These are phyloP conservation scores for Protodeltote pygarga DNA, from an alignment of 2,888 invertebrate species.

Conservation along the genomic window DNA sequence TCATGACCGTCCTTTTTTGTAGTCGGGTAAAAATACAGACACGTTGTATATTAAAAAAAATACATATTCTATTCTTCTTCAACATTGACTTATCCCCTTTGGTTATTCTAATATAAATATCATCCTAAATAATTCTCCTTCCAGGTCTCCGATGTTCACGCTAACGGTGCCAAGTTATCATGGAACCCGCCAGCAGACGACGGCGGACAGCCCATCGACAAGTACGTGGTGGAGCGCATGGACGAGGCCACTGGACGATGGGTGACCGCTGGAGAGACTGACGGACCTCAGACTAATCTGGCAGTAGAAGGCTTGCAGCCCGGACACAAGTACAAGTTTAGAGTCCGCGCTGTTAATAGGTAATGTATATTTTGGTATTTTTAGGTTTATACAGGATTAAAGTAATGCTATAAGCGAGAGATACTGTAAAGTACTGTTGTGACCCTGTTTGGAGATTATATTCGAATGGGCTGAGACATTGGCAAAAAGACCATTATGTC, in stretches of 20 bases:
- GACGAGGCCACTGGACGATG: conserved; percentile 97
- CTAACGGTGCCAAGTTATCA: conserved; percentile 94
- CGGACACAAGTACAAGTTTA: conserved; percentile 98
- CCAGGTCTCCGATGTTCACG: conserved; percentile 92
- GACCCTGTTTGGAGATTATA: no score
- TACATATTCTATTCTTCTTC: no score
- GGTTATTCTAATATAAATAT: no score
- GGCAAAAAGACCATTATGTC: no score
- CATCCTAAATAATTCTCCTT: neutral
- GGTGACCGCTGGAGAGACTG: conserved; percentile 97
- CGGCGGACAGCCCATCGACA: conserved; percentile 97
- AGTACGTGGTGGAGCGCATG: conserved; percentile 98
- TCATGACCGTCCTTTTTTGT: no score
- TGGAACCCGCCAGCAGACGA: conserved; percentile 98
- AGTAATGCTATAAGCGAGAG: no score
- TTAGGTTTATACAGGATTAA: no score
- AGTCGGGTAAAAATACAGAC: no score
- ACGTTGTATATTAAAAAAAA: no score
- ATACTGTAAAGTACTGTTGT: no score
- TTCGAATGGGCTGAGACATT: no score
- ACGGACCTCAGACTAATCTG: conserved; percentile 92
- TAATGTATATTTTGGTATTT: conserved; percentile 30
- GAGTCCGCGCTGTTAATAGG: conserved; percentile 98
- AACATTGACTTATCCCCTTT: no score
- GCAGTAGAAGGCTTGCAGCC: conserved; percentile 95